Percentiles rank a stretch among this genome's conserved stretches.
phyloP scores from a whole-genome alignment of 2,888 invertebrate genomes.

The Xylocampa areola region DNA sequence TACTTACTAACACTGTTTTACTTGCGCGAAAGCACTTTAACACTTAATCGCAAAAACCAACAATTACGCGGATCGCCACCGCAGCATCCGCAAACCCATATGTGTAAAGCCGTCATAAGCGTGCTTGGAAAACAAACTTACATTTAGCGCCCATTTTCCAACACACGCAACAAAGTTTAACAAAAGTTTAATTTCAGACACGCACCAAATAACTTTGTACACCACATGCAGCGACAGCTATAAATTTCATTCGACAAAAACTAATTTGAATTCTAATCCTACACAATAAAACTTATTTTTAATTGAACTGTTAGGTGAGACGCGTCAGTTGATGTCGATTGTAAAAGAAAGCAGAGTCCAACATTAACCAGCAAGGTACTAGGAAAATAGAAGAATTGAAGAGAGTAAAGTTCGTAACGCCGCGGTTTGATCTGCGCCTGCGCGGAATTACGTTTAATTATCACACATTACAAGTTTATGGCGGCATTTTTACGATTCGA shows the following conservation, averaged over 20 bases:
- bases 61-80: slow-evolving; percentile 62
- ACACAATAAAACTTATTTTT: slow-evolving; percentile 44
- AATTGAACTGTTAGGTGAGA: slow-evolving; percentile 18
- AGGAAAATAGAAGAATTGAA: slow-evolving; percentile 73
- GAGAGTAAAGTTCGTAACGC: slow-evolving; percentile 55
- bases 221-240: slow-evolving; percentile 34
- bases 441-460: slow-evolving; percentile 46
- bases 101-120: slow-evolving; percentile 64
- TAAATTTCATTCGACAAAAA: slow-evolving; percentile 42
- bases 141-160: slow-evolving; percentile 16
- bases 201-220: slow-evolving; percentile 34
- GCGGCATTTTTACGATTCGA: slow-evolving; percentile 51
- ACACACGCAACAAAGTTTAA: slow-evolving; percentile 18
- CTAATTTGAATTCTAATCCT: slow-evolving; percentile 46
- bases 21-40: slow-evolving; percentile 55
- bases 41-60: slow-evolving; percentile 66
- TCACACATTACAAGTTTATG: slow-evolving; percentile 48
- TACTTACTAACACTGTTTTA: slow-evolving; percentile 46
- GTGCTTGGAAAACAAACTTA: slow-evolving; percentile 48
- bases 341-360: slow-evolving; percentile 72
- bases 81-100: slow-evolving; percentile 65
- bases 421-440: slow-evolving; percentile 46
- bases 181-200: slow-evolving; percentile 16
- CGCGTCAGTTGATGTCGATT: slow-evolving; percentile 45
- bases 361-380: slow-evolving; percentile 81